phyloP scores from a whole-genome alignment of 2,113 vertebrate species.

The Meriones unguiculatus region DNA sequence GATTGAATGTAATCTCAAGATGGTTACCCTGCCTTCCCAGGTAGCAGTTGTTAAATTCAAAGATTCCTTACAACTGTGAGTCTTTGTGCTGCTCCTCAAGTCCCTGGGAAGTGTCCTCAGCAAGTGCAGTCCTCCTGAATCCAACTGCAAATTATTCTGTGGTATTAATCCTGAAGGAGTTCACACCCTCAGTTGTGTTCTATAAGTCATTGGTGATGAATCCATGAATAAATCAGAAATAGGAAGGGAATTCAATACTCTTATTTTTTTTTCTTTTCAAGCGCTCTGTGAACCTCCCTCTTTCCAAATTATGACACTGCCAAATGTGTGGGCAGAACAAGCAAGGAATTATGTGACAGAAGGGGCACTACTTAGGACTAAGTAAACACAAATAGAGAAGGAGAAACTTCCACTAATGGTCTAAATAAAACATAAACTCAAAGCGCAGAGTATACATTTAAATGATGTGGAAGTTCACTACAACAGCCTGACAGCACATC shows the following conservation, averaged over 20 bases:
- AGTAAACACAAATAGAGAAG: not conserved
- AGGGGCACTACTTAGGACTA: not conserved
- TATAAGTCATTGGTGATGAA: not conserved
- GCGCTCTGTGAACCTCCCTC: not conserved
- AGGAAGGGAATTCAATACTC: not conserved
- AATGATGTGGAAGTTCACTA: slow-evolving; percentile 43
- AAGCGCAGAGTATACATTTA: slow-evolving; percentile 6
- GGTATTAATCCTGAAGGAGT: not conserved
- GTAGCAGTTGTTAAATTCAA: not conserved
- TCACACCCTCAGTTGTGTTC: not conserved
- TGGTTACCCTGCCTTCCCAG: not conserved
- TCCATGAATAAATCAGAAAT: slow-evolving; percentile 18
- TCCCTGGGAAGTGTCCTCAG: not conserved
- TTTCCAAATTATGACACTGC: slow-evolving; percentile 9
- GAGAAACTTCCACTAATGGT: not conserved
- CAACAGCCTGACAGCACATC: slow-evolving; percentile 5
- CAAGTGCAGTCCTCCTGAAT: slow-evolving; percentile 26
- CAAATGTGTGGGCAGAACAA: slow-evolving; percentile 16
- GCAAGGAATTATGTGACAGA: not conserved
- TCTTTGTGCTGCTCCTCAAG: not conserved
- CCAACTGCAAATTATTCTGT: not conserved
- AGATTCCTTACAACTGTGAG: not conserved
- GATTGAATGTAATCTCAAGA: not conserved
- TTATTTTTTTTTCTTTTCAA: not conserved
- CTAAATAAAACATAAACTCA: slow-evolving; percentile 35